Percentiles rank a stretch among this genome's conserved stretches.
Conservation (phyloP, 2,888 invertebrate species). For the Cosmorhoe ocellata region DNA sequence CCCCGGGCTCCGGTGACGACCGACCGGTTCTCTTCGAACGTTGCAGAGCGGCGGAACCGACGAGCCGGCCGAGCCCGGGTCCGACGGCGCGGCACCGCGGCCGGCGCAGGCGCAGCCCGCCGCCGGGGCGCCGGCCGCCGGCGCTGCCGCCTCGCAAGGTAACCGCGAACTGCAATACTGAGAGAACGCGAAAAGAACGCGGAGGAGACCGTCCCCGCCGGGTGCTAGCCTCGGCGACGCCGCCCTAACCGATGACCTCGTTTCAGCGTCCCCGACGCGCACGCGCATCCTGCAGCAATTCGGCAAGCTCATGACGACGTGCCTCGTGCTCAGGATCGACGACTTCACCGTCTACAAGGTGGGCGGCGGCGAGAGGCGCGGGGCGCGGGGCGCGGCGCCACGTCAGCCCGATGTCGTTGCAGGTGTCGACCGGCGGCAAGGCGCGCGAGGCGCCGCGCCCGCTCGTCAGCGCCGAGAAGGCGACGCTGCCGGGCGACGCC, state of each 20-base stretch:
- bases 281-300: conserved; percentile 88
- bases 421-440: conserved; percentile 75
- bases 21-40: no score
- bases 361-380: conserved; percentile 32
- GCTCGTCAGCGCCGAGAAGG: conserved; percentile 86
- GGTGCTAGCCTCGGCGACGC: no score
- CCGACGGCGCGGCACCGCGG: conserved; percentile 65
- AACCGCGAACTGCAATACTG: not conserved
- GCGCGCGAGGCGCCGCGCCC: conserved; percentile 62
- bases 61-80: conserved; percentile 52
- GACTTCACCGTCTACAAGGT: conserved; percentile 96
- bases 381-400: conserved; percentile 59
- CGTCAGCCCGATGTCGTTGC: conserved; percentile 56
- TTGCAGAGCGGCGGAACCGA: conserved; percentile 38
- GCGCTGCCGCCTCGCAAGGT: conserved; percentile 66
- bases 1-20: no score
- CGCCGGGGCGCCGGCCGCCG: conserved; percentile 59
- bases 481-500: conserved; percentile 93
- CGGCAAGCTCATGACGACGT: conserved; percentile 95
- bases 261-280: conserved; percentile 83
- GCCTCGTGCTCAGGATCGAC: conserved; percentile 93
- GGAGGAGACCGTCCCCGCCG: no score
- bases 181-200: not conserved
- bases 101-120: conserved; percentile 57
- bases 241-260: no score